These are phyloP conservation scores for Bedellia somnulentella DNA, from an alignment of 2,888 invertebrate species.

Conservation along the genomic window DNA sequence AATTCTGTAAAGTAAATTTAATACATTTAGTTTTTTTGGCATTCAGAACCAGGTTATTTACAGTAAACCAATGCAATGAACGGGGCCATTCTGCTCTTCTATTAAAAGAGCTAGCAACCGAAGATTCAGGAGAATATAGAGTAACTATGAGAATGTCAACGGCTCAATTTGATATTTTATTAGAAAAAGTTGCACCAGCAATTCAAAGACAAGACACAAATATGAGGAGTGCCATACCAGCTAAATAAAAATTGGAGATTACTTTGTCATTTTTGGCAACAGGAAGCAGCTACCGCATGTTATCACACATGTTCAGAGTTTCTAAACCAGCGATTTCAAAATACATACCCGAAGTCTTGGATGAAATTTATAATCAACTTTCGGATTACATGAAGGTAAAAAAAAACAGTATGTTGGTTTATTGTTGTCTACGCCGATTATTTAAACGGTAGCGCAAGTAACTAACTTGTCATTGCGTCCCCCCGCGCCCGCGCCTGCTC, in stretches of 20 bases:
- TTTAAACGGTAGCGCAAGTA: too few relatives aligned
- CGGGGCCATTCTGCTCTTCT: conserved; percentile 6
- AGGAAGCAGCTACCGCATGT: conserved; percentile 3
- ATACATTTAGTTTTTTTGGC: too few relatives aligned
- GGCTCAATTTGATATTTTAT: conserved; percentile 1
- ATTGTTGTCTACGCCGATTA: too few relatives aligned
- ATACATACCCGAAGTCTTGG: conserved; percentile 6
- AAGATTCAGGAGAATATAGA: conserved; percentile 6
- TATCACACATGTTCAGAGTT: conserved; percentile 7
- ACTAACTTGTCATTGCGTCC: too few relatives aligned
- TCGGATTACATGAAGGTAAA: conserved; percentile 9
- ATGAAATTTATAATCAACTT: conserved; percentile 7
- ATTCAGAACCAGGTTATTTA: too few relatives aligned
- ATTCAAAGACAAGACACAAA: conserved; percentile 1
- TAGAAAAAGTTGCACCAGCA: conserved; percentile 1
- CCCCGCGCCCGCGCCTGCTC: too few relatives aligned
- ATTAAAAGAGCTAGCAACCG: conserved; percentile 7
- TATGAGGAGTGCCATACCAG: conserved; percentile 2
- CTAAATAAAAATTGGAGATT: conserved; percentile 2
- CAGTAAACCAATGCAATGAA: too few relatives aligned
- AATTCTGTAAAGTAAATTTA: too few relatives aligned
- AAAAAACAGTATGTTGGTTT: conserved; percentile 8
- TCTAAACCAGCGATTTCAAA: conserved; percentile 5
- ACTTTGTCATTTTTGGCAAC: conserved; percentile 4
- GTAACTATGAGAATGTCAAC: conserved; percentile 5